phyloP scores from a whole-genome alignment of 2,797 vertebrate species.

The Fratercula arctica region DNA sequence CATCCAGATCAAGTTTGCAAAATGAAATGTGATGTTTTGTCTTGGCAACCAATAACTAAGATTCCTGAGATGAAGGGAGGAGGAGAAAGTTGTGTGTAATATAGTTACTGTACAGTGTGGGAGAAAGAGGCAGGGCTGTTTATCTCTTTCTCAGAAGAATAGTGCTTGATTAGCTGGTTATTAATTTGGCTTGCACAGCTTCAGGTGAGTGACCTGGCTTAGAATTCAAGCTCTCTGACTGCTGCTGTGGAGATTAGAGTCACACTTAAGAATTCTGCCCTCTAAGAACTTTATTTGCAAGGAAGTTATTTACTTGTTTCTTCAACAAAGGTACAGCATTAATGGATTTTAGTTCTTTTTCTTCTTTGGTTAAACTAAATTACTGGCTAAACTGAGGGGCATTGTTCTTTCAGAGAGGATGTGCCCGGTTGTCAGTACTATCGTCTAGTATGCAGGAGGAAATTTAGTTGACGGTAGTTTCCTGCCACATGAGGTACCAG shows the following conservation, averaged over 20 bases:
- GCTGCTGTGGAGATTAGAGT: background rate
- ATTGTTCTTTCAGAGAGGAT: background rate
- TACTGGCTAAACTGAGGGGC: background rate
- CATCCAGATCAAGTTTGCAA: background rate
- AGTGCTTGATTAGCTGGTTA: background rate
- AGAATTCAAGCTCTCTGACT: background rate
- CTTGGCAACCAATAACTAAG: background rate
- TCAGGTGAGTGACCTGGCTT: background rate
- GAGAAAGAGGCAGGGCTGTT: background rate
- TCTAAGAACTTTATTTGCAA: background rate
- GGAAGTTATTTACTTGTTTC: background rate
- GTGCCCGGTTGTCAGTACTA: background rate
- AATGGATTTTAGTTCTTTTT: background rate
- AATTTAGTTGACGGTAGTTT: background rate
- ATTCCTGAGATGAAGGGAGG: background rate
- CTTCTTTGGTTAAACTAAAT: background rate
- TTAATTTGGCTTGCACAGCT: background rate
- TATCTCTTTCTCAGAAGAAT: background rate
- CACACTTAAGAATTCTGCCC: background rate
- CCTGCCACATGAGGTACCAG: accelerated
- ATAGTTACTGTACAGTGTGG: background rate
- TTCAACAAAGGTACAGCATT: background rate
- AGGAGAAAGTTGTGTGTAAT: background rate
- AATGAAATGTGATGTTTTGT: background rate
- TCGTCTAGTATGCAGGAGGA: background rate